Conservation (phyloP, 2,888 invertebrate species). For the Drosophila nigritarsus region DNA sequence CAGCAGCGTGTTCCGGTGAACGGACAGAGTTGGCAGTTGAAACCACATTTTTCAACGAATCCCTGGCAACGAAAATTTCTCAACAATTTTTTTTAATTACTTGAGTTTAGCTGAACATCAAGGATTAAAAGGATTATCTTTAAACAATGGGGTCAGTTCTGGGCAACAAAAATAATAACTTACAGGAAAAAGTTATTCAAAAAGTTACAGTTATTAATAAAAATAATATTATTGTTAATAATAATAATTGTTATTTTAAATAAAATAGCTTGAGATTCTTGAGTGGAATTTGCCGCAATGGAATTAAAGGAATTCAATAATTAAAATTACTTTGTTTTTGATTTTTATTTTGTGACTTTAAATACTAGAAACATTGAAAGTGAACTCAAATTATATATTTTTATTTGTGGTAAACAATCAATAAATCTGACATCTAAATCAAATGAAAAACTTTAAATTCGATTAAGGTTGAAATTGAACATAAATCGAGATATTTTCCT, state of each 20-base stretch:
- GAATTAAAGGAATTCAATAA: neutral
- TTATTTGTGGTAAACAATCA: neutral
- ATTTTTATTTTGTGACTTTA: neutral
- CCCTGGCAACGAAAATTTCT: slow-evolving; percentile 10
- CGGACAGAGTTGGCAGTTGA: neutral
- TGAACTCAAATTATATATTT: neutral
- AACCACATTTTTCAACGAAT: slow-evolving; percentile 13
- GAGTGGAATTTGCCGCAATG: neutral
- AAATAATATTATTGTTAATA: neutral
- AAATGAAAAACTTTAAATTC: neutral
- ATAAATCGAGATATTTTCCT: neutral
- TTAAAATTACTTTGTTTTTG: neutral
- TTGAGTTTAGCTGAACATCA: slow-evolving; percentile 7
- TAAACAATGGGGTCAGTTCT: neutral
- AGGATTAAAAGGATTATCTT: neutral
- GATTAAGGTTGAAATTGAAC: neutral
- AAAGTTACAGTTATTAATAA: neutral
- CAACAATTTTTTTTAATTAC: neutral
- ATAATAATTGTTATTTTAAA: neutral
- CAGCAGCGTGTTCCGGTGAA: neutral
- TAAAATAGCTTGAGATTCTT: neutral
- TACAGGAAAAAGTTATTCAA: neutral
- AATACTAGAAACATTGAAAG: neutral
- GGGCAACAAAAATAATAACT: neutral
- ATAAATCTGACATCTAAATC: neutral